Base-by-base conservation (phyloP, 2,888 invertebrate species). In the Hydriomena furcata region DNA sequence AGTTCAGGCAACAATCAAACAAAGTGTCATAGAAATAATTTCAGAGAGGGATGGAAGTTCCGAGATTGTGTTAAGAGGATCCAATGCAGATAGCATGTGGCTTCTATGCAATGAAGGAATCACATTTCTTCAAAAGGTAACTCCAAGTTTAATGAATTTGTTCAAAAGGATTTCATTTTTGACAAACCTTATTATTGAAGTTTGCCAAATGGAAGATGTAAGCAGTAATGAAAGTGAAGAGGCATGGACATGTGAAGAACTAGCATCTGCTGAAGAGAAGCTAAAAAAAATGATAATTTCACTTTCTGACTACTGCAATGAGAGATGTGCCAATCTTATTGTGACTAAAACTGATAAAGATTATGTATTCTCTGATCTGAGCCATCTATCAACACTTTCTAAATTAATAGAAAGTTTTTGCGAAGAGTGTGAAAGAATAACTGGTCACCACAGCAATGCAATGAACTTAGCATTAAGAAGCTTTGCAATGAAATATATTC, bases 231-330 rank as follows among this genome's bases (percentile, higher is more conserved):
- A 93, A 50, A 91, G 91, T 52, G 95, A 95, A 71, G 93, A 94
- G 49, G 93, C 95, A 74, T 92, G 97, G 63, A 92, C 93, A 0
- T 81, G 91, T 7, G 93, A 92, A 20, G 97, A 97, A 70, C 92
- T 95, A 63, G 79, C 81, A 42, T 92, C 93, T 52, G 93, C 97
- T 5, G 93, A 92, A 53, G 91, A 91, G 7, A 95, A 95, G 77
- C 84, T 98, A 37, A 92, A 93, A 55, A 95, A 96, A 68, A 92
- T 97, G 75, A 89, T 98, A 36, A 92, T 92, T 28, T 94, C 95
- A n/a, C 93, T 98, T 31, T 97, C 97, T 77, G 96, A 98, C 84
- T 96, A 96, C 76, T 97, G 97, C 64, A 97, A 98, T 80, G 98
- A 99, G 76, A 92, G 98, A 59, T 94, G 97, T 83, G 97, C 97